Evolutionary conservation across 2,888 invertebrate genomes (phyloP).

Genomic region (Oxystoma pomonae): DNA sequence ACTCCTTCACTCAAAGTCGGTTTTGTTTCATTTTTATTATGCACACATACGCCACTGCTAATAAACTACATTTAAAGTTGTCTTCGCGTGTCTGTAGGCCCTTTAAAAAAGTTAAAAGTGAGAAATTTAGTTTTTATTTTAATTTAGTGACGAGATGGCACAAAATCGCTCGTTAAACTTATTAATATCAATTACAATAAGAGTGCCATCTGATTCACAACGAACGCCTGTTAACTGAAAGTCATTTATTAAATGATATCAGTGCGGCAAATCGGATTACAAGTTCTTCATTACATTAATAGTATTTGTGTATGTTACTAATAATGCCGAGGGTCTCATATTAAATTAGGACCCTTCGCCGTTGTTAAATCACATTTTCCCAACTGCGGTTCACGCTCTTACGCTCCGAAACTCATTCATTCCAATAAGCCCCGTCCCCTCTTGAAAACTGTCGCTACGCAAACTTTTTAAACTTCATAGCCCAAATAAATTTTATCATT

Average conservation of each 20-base stretch:
- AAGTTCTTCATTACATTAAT: slow-evolving; percentile 41
- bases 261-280: slow-evolving; percentile 36
- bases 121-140: no score
- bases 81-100: no score
- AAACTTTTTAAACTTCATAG: slow-evolving; percentile 43
- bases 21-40: no score
- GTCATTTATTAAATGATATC: slow-evolving; percentile 32
- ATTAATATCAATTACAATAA: no score
- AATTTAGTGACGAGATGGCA: no score
- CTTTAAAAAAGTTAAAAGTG: no score
- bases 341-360: slow-evolving; percentile 43
- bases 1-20: no score
- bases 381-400: slow-evolving; percentile 40
- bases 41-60: no score
- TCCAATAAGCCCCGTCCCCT: slow-evolving; percentile 41
- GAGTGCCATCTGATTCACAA: neutral
- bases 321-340: slow-evolving; percentile 40
- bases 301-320: slow-evolving; percentile 42
- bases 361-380: slow-evolving; percentile 41
- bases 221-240: slow-evolving; percentile 11
- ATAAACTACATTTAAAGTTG: no score
- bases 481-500: slow-evolving; percentile 45
- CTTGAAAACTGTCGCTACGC: slow-evolving; percentile 44
- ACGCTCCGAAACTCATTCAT: slow-evolving; percentile 38
- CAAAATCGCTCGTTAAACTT: no score